Percentiles rank a stretch among this genome's conserved stretches.
These are phyloP conservation scores for Tenualosa thibaudeaui DNA, from an alignment of 2,797 vertebrate genomes.

Conservation along the genomic window DNA sequence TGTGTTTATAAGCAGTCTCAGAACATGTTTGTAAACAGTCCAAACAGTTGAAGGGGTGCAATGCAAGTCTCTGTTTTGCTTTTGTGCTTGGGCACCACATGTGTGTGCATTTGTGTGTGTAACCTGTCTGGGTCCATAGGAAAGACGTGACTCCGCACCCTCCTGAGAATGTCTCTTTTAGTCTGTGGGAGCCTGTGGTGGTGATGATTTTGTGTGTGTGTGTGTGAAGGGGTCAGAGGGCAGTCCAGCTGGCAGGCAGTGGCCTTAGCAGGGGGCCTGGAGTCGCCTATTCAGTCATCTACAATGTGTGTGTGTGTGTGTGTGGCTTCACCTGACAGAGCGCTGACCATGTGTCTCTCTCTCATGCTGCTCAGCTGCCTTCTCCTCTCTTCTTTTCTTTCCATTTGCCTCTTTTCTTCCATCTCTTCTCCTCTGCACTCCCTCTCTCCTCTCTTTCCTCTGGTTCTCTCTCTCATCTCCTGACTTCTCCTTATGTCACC, in stretches of 20 bases:
- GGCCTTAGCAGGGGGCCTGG: constrained; percentile 67
- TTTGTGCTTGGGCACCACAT: no score
- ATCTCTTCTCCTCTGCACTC: background rate
- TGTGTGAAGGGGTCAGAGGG: constrained; percentile 68
- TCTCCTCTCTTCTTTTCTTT: background rate
- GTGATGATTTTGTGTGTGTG: constrained; percentile 44
- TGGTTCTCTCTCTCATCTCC: background rate
- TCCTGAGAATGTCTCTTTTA: constrained; percentile 4
- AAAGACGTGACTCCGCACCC: background rate
- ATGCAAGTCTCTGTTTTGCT: no score
- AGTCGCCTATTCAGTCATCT: constrained; percentile 69
- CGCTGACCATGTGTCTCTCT: constrained; percentile 56
- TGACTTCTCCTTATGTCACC: background rate
- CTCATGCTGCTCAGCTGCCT: constrained; percentile 34
- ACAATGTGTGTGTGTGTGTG: constrained; percentile 39
- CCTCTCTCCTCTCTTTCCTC: background rate
- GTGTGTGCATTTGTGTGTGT: constrained; percentile 5
- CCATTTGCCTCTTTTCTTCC: background rate
- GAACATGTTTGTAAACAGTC: background rate
- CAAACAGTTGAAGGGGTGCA: background rate
- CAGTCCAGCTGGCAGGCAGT: constrained; percentile 79
- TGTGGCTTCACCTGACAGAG: constrained; percentile 49
- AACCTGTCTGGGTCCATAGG: constrained; percentile 14
- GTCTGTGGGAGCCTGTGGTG: background rate
- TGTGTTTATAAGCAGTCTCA: background rate